Evolutionary conservation across 2,888 invertebrate species (phyloP).

Genomic region (Leptura quadrifasciata): DNA sequence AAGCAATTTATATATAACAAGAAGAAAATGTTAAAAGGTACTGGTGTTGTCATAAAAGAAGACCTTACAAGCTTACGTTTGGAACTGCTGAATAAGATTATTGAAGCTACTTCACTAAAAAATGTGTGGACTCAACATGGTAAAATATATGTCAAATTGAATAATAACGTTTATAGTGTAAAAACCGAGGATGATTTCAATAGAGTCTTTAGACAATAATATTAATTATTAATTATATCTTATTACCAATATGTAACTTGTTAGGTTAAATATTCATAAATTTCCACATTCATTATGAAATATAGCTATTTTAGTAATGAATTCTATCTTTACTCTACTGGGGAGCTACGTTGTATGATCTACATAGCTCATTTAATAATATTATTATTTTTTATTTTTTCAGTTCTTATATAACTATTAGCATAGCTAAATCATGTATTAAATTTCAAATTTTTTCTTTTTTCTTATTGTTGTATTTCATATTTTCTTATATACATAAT

Average conservation of each 20-base stretch:
- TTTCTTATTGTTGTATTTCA: neutral
- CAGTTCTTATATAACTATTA: too few species aligned
- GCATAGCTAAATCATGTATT: too few species aligned
- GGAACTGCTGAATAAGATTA: constrained; percentile 1
- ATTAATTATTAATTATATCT: too few species aligned
- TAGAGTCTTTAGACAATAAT: too few species aligned
- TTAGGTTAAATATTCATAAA: too few species aligned
- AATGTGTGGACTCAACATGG: constrained; percentile 33
- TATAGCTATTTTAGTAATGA: constrained; percentile 7
- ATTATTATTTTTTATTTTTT: neutral
- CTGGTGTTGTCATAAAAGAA: constrained; percentile 35
- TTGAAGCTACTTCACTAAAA: constrained; percentile 25
- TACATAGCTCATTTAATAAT: neutral
- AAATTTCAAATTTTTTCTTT: neutral
- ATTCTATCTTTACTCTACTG: neutral
- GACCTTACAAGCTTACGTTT: constrained; percentile 35
- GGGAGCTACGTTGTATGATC: neutral
- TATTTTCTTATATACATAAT: neutral
- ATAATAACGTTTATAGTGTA: too few species aligned
- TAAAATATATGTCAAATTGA: constrained; percentile 36
- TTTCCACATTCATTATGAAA: too few species aligned
- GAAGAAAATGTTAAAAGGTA: constrained; percentile 42
- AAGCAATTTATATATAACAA: too few species aligned
- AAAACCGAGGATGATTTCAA: too few species aligned
- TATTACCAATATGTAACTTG: too few species aligned